phyloP scores from a whole-genome alignment of 2,797 vertebrate species.

The Nannoperca obscura region DNA sequence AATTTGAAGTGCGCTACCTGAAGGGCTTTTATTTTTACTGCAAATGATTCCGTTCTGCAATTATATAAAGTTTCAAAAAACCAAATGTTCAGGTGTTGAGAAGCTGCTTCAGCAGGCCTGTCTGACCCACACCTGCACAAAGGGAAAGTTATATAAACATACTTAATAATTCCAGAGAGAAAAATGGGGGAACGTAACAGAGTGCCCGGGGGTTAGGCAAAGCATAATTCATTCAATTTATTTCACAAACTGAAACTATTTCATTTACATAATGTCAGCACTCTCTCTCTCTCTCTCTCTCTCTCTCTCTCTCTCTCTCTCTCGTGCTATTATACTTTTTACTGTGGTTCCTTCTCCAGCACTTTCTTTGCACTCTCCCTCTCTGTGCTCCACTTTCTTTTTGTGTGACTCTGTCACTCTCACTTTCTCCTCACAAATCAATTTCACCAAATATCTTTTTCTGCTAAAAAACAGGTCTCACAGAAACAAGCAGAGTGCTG shows the following conservation, averaged over 20 bases:
- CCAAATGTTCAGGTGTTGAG: slow-evolving; percentile 26
- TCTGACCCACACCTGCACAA: slow-evolving; percentile 43
- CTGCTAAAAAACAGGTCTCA: slow-evolving; percentile 36
- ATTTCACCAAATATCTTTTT: slow-evolving; percentile 56
- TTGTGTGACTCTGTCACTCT: slow-evolving; percentile 32
- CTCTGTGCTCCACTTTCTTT: slow-evolving; percentile 32
- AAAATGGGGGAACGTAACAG: slow-evolving; percentile 24
- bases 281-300: slow-evolving; percentile 12
- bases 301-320: slow-evolving; percentile 15
- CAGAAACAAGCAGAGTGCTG: slow-evolving; percentile 48
- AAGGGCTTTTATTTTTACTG: slow-evolving; percentile 41
- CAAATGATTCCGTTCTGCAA: slow-evolving; percentile 44
- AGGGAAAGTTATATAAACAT: slow-evolving; percentile 58
- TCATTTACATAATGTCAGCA: slow-evolving; percentile 67
- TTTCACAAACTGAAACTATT: slow-evolving; percentile 67
- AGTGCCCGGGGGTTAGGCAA: slow-evolving; percentile 41
- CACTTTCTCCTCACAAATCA: slow-evolving; percentile 56
- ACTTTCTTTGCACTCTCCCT: slow-evolving; percentile 1
- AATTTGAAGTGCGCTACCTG: slow-evolving; percentile 41
- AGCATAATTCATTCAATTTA: slow-evolving; percentile 64
- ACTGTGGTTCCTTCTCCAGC: not conserved
- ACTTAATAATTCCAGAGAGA: slow-evolving; percentile 57
- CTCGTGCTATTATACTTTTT: slow-evolving; percentile 22
- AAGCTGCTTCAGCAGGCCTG: slow-evolving; percentile 46
- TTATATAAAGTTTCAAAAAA: slow-evolving; percentile 44